These are phyloP conservation scores for Oncorhynchus masou DNA, from an alignment of 2,113 vertebrate species.

Conservation along the genomic window DNA sequence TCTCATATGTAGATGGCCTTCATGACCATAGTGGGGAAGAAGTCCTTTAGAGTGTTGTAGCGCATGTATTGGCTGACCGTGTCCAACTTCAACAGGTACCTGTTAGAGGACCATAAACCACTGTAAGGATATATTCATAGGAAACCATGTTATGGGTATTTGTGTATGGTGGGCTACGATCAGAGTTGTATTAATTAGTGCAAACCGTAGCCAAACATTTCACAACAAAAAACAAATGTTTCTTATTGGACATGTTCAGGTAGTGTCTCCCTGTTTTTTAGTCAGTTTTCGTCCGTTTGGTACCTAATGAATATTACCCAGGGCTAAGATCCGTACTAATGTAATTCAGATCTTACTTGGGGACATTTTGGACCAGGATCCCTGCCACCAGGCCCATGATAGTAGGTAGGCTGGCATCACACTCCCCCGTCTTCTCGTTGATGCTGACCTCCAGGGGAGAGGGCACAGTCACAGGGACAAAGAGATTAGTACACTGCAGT, in stretches of 20 bases:
- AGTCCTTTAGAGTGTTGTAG: slow-evolving; percentile 97
- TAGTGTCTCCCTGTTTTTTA: no score
- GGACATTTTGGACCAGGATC: slow-evolving; percentile 94
- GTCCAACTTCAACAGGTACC: slow-evolving; percentile 91
- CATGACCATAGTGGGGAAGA: slow-evolving; percentile 96
- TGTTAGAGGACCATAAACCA: slow-evolving; percentile 49
- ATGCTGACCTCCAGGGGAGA: slow-evolving; percentile 96
- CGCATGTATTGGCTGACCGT: slow-evolving; percentile 93
- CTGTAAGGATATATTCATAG: not conserved
- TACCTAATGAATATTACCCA: no score
- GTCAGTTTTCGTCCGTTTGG: no score
- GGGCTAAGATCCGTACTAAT: not conserved
- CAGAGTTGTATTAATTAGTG: slow-evolving; percentile 37
- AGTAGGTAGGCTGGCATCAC: slow-evolving; percentile 95
- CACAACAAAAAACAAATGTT: no score
- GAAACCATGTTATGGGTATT: no score
- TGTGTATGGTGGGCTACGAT: no score
- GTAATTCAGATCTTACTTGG: slow-evolving; percentile 82
- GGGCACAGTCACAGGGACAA: slow-evolving; percentile 76
- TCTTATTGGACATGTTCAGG: no score
- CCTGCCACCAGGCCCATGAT: slow-evolving; percentile 97
- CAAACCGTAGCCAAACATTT: no score
- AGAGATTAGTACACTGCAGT: no score
- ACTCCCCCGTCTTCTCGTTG: slow-evolving; percentile 95
- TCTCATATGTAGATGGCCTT: slow-evolving; percentile 91